Conservation (phyloP, 2,113 vertebrate genomes). For the Sigmodon hispidus region DNA sequence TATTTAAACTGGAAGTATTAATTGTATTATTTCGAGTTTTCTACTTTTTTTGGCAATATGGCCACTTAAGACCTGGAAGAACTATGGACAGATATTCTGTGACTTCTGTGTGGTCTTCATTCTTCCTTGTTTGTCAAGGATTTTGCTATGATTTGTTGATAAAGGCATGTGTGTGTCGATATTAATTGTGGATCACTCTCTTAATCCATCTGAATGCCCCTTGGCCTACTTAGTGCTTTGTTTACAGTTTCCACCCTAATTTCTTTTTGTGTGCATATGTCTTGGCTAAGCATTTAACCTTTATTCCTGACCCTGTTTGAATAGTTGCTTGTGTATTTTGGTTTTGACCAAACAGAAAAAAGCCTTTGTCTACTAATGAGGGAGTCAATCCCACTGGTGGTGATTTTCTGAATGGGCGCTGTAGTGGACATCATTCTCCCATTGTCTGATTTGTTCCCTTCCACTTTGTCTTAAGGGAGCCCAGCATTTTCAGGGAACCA, state of each 20-base stretch:
- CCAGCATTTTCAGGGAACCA: neutral
- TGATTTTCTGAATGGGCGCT: conserved; percentile 13
- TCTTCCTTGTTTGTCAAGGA: conserved; percentile 8
- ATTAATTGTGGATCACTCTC: conserved; percentile 57
- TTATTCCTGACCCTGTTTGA: conserved; percentile 64
- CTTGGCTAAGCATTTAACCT: conserved; percentile 62
- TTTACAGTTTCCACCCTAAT: conserved; percentile 54
- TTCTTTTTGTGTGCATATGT: conserved; percentile 60
- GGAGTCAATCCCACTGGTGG: conserved; percentile 51
- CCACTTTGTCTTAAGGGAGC: neutral
- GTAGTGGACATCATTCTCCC: neutral
- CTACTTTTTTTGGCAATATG: neutral
- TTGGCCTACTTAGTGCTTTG: conserved; percentile 61
- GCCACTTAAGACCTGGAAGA: neutral
- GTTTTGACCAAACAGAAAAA: conserved; percentile 65
- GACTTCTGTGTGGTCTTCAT: neutral
- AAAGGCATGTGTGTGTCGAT: conserved; percentile 42
- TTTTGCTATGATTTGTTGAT: conserved; percentile 38
- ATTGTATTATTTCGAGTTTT: neutral
- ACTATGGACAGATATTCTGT: neutral
- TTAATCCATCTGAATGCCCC: conserved; percentile 62
- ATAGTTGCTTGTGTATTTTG: conserved; percentile 51
- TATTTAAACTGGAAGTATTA: conserved; percentile 42
- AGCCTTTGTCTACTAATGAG: conserved; percentile 54
- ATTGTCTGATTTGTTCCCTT: neutral